These are phyloP conservation scores for Lasioglossum albipes DNA, from an alignment of 1,140 invertebrate species.

Conservation along the genomic window DNA sequence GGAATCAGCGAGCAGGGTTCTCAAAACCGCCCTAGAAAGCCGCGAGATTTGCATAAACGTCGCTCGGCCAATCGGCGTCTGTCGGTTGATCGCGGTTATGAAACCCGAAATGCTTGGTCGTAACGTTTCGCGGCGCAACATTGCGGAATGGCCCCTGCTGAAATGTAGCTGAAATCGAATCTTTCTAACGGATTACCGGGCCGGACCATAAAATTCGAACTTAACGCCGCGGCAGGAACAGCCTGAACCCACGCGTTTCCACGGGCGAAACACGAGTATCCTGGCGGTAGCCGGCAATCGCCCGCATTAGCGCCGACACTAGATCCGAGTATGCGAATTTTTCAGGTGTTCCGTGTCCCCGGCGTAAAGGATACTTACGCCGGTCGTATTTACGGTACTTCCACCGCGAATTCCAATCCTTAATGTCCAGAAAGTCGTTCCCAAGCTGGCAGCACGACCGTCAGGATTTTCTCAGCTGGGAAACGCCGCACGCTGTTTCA, in stretches of 20 bases:
- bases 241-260: slow-evolving; percentile 18
- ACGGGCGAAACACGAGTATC: slow-evolving; percentile 36
- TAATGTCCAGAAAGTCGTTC: slow-evolving; percentile 17
- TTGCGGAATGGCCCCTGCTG: not conserved
- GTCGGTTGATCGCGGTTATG: no score
- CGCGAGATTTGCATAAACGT: no score
- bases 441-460: not conserved
- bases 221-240: slow-evolving; percentile 22
- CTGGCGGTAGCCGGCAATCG: slow-evolving; percentile 20
- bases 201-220: slow-evolving; percentile 21
- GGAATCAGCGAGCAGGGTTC: no score
- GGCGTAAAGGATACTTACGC: slow-evolving; percentile 15
- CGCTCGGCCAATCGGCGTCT: no score
- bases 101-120: no score
- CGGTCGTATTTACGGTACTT: slow-evolving; percentile 19
- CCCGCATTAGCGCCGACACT: slow-evolving; percentile 29
- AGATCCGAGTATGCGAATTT: slow-evolving; percentile 37
- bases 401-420: slow-evolving; percentile 26
- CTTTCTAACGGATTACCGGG: slow-evolving; percentile 27
- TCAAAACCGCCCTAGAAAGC: no score
- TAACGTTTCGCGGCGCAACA: not conserved
- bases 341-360: slow-evolving; percentile 16
- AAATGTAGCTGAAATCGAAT: slow-evolving; percentile 18
- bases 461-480: not conserved
- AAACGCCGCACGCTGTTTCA: not conserved